Evolutionary conservation across 37 sponge, comb jelly and placozoan species (phyloP).

Genomic region (Eunapius fragilis): DNA sequence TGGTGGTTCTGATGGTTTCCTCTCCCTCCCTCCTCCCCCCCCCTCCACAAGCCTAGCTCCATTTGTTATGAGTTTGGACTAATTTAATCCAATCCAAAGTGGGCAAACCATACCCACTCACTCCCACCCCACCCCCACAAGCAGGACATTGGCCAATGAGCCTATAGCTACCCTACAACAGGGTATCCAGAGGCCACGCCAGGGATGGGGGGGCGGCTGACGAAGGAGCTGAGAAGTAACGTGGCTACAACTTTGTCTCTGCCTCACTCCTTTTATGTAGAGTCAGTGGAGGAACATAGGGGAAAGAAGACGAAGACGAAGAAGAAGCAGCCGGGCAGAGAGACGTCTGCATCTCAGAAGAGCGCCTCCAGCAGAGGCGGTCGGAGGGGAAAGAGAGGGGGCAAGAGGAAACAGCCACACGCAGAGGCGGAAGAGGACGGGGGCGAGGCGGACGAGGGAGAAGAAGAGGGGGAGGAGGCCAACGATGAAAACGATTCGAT

Average conservation of each 20-base stretch:
- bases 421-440: conserved; percentile 5
- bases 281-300: background rate
- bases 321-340: too few species aligned
- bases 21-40: too few species aligned
- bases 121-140: too few species aligned
- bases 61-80: too few species aligned
- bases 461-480: background rate
- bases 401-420: conserved; percentile 26
- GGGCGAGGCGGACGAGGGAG: background rate
- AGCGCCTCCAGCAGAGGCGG: background rate
- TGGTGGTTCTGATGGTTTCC: too few species aligned
- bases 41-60: too few species aligned
- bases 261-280: background rate
- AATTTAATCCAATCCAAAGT: too few species aligned
- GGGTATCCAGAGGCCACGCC: too few species aligned
- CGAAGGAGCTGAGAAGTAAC: background rate
- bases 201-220: too few species aligned
- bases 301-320: background rate
- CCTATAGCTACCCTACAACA: too few species aligned
- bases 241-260: background rate
- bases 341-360: background rate
- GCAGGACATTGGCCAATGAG: too few species aligned
- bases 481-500: background rate
- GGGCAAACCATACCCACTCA: too few species aligned
- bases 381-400: conserved; percentile 1